Percentiles rank a stretch among this genome's conserved stretches.
phyloP scores from a whole-genome alignment of 2,888 invertebrate species.

The Tachina fera region DNA sequence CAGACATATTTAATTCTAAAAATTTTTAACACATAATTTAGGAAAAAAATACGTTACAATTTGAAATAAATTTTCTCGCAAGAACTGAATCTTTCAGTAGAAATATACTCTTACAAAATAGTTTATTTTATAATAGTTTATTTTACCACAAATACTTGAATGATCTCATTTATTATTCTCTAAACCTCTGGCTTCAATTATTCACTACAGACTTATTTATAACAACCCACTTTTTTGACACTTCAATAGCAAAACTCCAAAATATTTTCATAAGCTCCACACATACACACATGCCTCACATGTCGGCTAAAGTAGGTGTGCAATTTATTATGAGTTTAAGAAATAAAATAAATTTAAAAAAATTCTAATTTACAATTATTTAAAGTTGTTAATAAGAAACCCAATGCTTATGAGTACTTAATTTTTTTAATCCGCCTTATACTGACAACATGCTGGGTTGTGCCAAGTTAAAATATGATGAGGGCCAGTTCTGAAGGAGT shows the following conservation, averaged over 20 bases:
- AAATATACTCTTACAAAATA: no score
- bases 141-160: no score
- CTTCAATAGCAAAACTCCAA: constrained; percentile 31
- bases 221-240: constrained; percentile 53
- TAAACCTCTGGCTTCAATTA: not conserved
- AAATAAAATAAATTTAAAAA: not conserved
- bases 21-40: no score
- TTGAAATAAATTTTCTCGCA: no score
- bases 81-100: no score
- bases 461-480: not conserved
- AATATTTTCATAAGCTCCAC: constrained; percentile 13
- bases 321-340: not conserved
- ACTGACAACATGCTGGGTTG: not conserved
- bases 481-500: not conserved
- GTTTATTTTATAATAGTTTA: no score
- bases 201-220: constrained; percentile 49
- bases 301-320: constrained; percentile 29
- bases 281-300: not conserved
- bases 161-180: constrained; percentile 2
- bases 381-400: constrained; percentile 36
- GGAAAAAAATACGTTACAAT: no score
- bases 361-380: constrained; percentile 35
- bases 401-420: not conserved
- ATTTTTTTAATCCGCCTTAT: constrained; percentile 23
- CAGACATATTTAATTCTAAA: no score